Conservation (phyloP, 2,797 vertebrate genomes). For the Eutrigla gurnardus region DNA sequence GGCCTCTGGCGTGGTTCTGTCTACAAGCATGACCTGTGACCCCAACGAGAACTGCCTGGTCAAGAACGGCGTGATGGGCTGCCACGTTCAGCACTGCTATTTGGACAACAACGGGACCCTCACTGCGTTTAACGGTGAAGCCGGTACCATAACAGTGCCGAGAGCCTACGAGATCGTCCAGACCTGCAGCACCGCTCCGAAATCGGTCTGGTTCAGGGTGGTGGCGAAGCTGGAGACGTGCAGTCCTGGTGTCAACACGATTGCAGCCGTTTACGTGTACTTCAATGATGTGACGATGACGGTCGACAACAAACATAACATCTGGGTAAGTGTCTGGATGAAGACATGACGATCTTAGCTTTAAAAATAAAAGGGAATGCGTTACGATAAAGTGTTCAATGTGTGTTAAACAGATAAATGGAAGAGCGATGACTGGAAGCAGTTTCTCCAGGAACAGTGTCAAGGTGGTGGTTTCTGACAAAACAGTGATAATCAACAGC, state of each 20-base stretch:
- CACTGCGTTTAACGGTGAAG: slow-evolving; percentile 71
- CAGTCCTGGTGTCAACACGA: slow-evolving; percentile 48
- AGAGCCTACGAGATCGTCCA: slow-evolving; percentile 79
- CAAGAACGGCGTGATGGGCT: slow-evolving; percentile 69
- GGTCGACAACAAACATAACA: slow-evolving; percentile 32
- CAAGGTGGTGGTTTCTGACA: slow-evolving; percentile 30
- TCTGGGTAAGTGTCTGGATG: slow-evolving; percentile 56
- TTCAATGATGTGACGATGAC: slow-evolving; percentile 44
- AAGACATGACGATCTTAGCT: not conserved
- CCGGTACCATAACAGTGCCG: slow-evolving; percentile 76
- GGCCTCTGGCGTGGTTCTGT: slow-evolving; percentile 49
- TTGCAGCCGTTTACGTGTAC: slow-evolving; percentile 51
- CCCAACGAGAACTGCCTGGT: slow-evolving; percentile 77
- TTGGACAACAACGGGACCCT: slow-evolving; percentile 71
- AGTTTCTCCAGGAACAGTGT: slow-evolving; percentile 34
- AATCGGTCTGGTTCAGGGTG: slow-evolving; percentile 73
- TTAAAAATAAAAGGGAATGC: not conserved
- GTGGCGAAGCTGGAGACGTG: slow-evolving; percentile 66
- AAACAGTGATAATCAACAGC: slow-evolving; percentile 36
- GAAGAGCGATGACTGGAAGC: slow-evolving; percentile 34
- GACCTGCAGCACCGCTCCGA: slow-evolving; percentile 23
- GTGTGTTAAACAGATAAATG: slow-evolving; percentile 57
- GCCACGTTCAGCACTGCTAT: slow-evolving; percentile 57
- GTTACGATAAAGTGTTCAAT: slow-evolving; percentile 10
- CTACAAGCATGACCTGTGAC: slow-evolving; percentile 44